These are phyloP conservation scores for Cosmorhoe ocellata DNA, from an alignment of 2,888 invertebrate species.

Conservation along the genomic window DNA sequence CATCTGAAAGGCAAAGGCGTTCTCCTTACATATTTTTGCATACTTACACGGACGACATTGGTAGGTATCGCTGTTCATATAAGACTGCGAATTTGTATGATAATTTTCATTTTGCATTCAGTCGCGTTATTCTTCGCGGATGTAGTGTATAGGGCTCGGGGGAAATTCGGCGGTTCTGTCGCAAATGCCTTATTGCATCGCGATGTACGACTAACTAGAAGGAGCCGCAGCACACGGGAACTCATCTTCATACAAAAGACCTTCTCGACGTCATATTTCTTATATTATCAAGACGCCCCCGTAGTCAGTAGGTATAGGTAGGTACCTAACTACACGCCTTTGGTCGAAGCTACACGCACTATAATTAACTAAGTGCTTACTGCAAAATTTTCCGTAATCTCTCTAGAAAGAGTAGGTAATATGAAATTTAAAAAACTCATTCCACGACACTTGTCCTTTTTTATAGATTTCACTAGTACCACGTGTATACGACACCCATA, in stretches of 20 bases:
- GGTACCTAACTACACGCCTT: too few relatives aligned
- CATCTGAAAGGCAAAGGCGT: constrained; percentile 64
- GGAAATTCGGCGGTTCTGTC: constrained; percentile 75
- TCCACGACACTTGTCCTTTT: too few relatives aligned
- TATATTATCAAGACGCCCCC: too few relatives aligned
- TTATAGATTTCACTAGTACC: too few relatives aligned
- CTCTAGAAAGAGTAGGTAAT: neutral
- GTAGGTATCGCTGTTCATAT: constrained; percentile 70
- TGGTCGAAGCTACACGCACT: too few relatives aligned
- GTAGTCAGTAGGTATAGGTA: too few relatives aligned
- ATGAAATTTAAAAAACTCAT: too few relatives aligned
- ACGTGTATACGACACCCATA: too few relatives aligned
- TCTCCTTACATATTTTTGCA: constrained; percentile 75
- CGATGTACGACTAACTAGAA: constrained; percentile 35
- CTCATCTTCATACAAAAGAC: constrained; percentile 18
- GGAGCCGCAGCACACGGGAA: constrained; percentile 5
- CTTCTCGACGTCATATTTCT: neutral
- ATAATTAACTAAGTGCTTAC: neutral
- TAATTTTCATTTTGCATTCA: constrained; percentile 82
- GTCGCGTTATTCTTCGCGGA: constrained; percentile 70
- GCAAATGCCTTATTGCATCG: constrained; percentile 50
- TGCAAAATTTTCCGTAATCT: neutral
- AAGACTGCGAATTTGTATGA: constrained; percentile 79
- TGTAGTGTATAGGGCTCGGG: constrained; percentile 76
- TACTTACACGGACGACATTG: constrained; percentile 70